Base-by-base conservation (phyloP, 2,113 vertebrate species). In the Stegastes partitus region DNA sequence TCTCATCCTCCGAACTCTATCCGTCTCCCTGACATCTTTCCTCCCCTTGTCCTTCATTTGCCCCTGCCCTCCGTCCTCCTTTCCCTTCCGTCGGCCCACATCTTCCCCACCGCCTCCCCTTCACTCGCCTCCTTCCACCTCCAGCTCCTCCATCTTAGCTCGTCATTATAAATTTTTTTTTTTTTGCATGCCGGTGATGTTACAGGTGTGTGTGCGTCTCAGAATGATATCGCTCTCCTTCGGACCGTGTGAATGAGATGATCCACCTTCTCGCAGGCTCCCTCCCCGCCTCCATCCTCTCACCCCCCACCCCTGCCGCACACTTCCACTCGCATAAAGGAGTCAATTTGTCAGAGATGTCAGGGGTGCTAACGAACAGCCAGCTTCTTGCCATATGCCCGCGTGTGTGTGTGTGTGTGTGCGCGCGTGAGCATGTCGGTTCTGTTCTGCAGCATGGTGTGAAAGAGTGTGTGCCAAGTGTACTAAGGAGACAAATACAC, bases 321-420 rank as follows among this genome's bases (percentile, higher is more conserved):
- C 90, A 90, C 90, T 92, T 94, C 94, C 84, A 92, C 82, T 94
- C 87, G 42, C 77, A 94, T 94, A 93, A 95, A 93, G 86, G 86
- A 94, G 91, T 94, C 94, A 91, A 95, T 95, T 95, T 94, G 92
- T 95, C 94, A 95, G 87, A 90, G 89, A 91, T 92, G 94, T 93
- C 93, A 94, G 87, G 84, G 86, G 86, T 86, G 82, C 91, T 93
- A 93, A 93, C 90, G 68, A 92, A 93, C 84, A 93, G 82, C 86
- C 86, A 83, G 87, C 80, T 80, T 70, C 66, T 74, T 70, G 78
- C 88, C 89, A 82, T 87, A 90, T 90, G 87, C 68, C 54, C 49
- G n/a, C 21, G 50, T 73, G 55, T 67, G 64, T 79, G 65, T 67
- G 57, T 71, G 65, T 76, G 76, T 64, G 81, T 71, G 66, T 57